Conservation (phyloP, 2,113 vertebrate genomes). For the Dicentrarchus labrax region DNA sequence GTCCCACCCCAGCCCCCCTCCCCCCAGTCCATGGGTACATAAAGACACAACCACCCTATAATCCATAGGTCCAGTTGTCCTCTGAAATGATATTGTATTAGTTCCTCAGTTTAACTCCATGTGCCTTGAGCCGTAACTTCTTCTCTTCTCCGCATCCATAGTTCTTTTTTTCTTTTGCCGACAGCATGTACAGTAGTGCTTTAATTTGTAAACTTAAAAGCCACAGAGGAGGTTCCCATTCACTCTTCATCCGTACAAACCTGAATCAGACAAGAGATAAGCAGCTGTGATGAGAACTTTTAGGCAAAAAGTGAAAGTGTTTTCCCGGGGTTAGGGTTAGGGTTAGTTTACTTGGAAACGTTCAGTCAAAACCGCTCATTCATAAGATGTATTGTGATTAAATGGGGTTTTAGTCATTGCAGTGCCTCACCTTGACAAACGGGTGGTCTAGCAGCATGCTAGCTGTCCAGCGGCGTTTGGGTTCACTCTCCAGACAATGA, state of each 20-base stretch:
- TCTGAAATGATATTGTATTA: constrained; percentile 73
- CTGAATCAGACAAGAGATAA: constrained; percentile 77
- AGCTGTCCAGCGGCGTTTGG: constrained; percentile 95
- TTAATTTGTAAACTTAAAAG: constrained; percentile 82
- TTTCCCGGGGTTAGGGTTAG: no score
- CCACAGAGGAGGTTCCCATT: constrained; percentile 74
- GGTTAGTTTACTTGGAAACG: no score
- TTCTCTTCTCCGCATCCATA: constrained; percentile 57
- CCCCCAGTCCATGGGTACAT: constrained; percentile 61
- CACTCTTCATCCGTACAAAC: constrained; percentile 99
- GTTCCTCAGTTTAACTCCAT: constrained; percentile 82
- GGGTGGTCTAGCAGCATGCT: constrained; percentile 97
- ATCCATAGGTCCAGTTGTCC: constrained; percentile 70
- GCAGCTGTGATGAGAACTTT: neutral
- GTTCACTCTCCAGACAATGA: constrained; percentile 97
- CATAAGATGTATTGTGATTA: neutral
- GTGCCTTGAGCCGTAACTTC: constrained; percentile 76
- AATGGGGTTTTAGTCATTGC: neutral
- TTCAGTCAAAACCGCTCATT: neutral
- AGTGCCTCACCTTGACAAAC: constrained; percentile 93
- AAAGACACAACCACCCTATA: constrained; percentile 69
- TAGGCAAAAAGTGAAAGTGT: no score
- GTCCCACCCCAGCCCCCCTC: constrained; percentile 34
- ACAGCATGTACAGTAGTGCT: constrained; percentile 95
- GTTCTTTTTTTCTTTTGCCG: constrained; percentile 83